These are phyloP conservation scores for Epistrophella euchroma DNA, from an alignment of 2,888 invertebrate genomes.

Conservation along the genomic window DNA sequence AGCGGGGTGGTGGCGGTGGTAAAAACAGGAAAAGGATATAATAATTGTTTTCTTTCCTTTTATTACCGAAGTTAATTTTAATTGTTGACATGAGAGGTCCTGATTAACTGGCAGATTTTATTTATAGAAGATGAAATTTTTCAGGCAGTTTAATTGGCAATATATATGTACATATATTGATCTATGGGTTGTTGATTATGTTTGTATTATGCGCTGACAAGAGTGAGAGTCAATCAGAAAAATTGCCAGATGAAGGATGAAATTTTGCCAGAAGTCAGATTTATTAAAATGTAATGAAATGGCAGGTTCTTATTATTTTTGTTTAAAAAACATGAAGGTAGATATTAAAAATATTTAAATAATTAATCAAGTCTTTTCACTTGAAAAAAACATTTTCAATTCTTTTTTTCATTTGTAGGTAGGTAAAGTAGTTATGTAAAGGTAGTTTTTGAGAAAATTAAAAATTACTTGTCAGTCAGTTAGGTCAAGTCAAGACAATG, in stretches of 20 bases:
- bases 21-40: slow-evolving; percentile 43
- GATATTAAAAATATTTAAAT: too few relatives aligned
- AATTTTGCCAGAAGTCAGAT: neutral
- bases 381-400: too few relatives aligned
- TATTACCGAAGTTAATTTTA: slow-evolving; percentile 71
- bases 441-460: too few relatives aligned
- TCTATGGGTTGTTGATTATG: slow-evolving; percentile 25
- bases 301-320: neutral
- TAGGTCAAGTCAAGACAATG: too few relatives aligned
- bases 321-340: too few relatives aligned
- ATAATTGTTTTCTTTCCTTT: slow-evolving; percentile 70
- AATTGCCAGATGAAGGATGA: neutral
- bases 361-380: too few relatives aligned
- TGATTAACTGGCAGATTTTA: slow-evolving; percentile 71
- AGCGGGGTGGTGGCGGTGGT: neutral
- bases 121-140: slow-evolving; percentile 52
- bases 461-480: too few relatives aligned
- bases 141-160: slow-evolving; percentile 54
- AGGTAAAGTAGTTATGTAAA: too few relatives aligned
- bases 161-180: too few relatives aligned
- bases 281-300: neutral
- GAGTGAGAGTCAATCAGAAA: slow-evolving; percentile 53
- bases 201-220: slow-evolving; percentile 34
- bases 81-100: slow-evolving; percentile 74
- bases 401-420: too few relatives aligned